A percentile compares a stretch with the other conserved stretches of the same genome.
phyloP scores from a whole-genome alignment of 2,113 vertebrate genomes.

The Poeciliopsis turrubarensis region DNA sequence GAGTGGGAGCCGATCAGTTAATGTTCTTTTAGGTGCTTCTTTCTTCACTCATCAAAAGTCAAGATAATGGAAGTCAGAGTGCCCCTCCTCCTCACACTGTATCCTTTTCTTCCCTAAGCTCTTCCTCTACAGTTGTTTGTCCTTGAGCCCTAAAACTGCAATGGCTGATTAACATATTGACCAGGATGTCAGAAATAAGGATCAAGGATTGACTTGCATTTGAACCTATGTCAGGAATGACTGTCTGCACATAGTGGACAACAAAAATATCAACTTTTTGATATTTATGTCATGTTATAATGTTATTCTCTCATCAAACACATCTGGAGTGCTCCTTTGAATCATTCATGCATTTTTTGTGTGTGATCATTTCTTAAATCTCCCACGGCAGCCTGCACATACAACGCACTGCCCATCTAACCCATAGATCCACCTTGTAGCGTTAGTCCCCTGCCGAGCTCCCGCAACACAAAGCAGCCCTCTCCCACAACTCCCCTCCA shows the following conservation, averaged over 20 bases:
- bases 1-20: constrained; percentile 62
- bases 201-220: constrained; percentile 28
- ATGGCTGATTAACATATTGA: constrained; percentile 27
- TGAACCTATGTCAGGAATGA: constrained; percentile 20
- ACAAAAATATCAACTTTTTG: too few relatives aligned
- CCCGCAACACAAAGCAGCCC: too few relatives aligned
- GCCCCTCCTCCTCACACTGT: constrained; percentile 17
- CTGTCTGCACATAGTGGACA: constrained; percentile 4
- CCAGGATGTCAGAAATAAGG: constrained; percentile 2
- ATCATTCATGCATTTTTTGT: too few relatives aligned
- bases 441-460: too few relatives aligned
- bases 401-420: too few relatives aligned
- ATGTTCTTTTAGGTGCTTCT: constrained; percentile 55
- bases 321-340: too few relatives aligned
- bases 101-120: constrained; percentile 33
- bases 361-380: too few relatives aligned
- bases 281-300: too few relatives aligned
- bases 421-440: too few relatives aligned
- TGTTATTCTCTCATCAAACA: too few relatives aligned
- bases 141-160: constrained; percentile 11
- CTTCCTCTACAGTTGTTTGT: constrained; percentile 24
- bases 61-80: constrained; percentile 50
- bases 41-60: constrained; percentile 56
- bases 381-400: too few relatives aligned
- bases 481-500: too few relatives aligned